Conservation (phyloP, 2,888 invertebrate genomes). For the Acronicta leporina region DNA sequence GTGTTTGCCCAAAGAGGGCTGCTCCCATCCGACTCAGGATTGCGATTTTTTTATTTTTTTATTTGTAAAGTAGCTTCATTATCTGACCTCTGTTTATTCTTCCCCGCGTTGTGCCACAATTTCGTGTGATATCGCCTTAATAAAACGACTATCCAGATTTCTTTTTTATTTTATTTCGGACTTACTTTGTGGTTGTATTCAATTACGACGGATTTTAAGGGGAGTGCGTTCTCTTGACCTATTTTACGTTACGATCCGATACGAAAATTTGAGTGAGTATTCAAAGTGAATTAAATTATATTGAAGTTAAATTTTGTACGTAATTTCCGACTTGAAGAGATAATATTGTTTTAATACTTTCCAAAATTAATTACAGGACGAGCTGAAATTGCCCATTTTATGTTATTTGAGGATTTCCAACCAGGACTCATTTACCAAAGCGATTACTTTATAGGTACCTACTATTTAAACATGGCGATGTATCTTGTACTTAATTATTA, state of each 20-base stretch:
- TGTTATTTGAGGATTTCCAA: no score
- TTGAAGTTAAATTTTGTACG: slow-evolving; percentile 15
- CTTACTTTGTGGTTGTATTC: slow-evolving; percentile 49
- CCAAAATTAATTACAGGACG: no score
- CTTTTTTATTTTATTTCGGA: slow-evolving; percentile 49
- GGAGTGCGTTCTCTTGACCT: slow-evolving; percentile 44
- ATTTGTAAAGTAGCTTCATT: slow-evolving; percentile 70
- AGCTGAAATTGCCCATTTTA: no score
- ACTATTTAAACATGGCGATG: no score
- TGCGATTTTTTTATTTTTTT: slow-evolving; percentile 68
- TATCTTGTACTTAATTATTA: no score
- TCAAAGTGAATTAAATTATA: slow-evolving; percentile 50
- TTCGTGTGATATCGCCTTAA: slow-evolving; percentile 58
- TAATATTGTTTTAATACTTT: not conserved
- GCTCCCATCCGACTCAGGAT: slow-evolving; percentile 55
- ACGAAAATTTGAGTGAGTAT: slow-evolving; percentile 50
- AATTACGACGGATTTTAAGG: slow-evolving; percentile 56
- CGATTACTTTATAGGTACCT: no score
- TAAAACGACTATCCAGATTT: slow-evolving; percentile 45
- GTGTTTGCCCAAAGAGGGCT: slow-evolving; percentile 71
- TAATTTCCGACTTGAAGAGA: slow-evolving; percentile 4
- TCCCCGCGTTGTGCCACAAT: slow-evolving; percentile 49
- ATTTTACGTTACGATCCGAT: slow-evolving; percentile 45
- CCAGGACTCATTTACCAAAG: no score
- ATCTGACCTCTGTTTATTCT: slow-evolving; percentile 59